These are phyloP conservation scores for Molossus molossus DNA, from an alignment of 2,797 vertebrate genomes.

Conservation along the genomic window DNA sequence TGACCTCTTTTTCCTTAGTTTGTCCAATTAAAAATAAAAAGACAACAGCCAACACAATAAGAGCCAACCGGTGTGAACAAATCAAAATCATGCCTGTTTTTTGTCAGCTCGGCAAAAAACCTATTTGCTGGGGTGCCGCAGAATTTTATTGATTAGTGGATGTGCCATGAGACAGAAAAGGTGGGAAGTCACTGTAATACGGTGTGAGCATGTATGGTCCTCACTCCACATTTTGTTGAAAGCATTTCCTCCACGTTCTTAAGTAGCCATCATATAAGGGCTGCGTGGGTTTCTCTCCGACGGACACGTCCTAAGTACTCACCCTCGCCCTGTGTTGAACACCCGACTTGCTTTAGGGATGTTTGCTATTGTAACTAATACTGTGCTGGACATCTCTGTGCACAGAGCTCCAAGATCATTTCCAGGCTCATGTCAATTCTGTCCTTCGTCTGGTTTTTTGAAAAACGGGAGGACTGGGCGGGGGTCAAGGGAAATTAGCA, in stretches of 20 bases:
- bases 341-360: not conserved
- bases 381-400: conserved; percentile 21
- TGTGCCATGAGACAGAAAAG: not conserved
- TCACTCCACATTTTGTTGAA: not conserved
- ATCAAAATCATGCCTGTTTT: not conserved
- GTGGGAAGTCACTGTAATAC: not conserved
- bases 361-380: conserved; percentile 46
- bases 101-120: not conserved
- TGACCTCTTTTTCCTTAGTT: not conserved
- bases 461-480: conserved; percentile 4
- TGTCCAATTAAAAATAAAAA: not conserved
- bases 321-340: conserved; percentile 1
- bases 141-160: not conserved
- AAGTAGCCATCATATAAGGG: not conserved
- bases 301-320: not conserved
- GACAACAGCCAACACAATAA: not conserved
- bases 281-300: not conserved
- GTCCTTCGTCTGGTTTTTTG: conserved; percentile 48
- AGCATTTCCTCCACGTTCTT: not conserved
- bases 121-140: not conserved
- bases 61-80: not conserved
- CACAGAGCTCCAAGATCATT: not conserved
- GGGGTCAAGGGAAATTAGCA: not conserved
- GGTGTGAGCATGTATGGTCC: not conserved
- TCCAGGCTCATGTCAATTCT: conserved; percentile 69